Conservation (phyloP, 2,888 invertebrate species). For the Scaptodrosophila latifasciaeformis region DNA sequence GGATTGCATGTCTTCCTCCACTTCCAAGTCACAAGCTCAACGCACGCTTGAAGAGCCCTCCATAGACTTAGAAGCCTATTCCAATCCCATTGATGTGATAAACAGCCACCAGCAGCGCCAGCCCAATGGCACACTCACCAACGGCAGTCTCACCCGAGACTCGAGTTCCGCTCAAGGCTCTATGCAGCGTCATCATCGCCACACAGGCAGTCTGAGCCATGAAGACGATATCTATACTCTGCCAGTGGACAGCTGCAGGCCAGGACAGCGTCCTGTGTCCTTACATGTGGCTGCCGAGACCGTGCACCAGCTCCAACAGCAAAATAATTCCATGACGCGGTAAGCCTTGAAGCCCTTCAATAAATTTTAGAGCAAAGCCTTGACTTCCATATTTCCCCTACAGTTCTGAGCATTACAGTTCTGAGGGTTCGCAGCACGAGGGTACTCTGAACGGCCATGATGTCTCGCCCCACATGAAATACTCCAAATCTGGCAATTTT, state of each 20-base stretch:
- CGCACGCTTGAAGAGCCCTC: conserved; percentile 40
- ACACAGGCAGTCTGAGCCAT: conserved; percentile 34
- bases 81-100: conserved; percentile 77
- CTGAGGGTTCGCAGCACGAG: conserved; percentile 70
- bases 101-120: conserved; percentile 69
- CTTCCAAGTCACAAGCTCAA: conserved; percentile 27
- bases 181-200: conserved; percentile 47
- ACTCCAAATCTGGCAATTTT: conserved; percentile 71
- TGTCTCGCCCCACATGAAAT: conserved; percentile 63
- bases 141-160: conserved; percentile 67
- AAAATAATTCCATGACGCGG: conserved; percentile 72
- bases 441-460: conserved; percentile 61
- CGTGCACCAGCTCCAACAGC: conserved; percentile 45
- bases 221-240: conserved; percentile 74
- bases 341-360: conserved; percentile 12
- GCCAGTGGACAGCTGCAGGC: conserved; percentile 72
- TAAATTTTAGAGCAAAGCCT: not conserved
- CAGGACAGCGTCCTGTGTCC: conserved; percentile 60
- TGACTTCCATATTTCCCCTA: not conserved
- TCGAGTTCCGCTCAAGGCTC: conserved; percentile 46
- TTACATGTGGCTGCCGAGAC: conserved; percentile 58
- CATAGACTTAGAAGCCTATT: conserved; percentile 75
- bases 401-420: conserved; percentile 68
- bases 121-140: conserved; percentile 59
- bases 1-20: conserved; percentile 60